These are phyloP conservation scores for Zaprionus ornatus DNA, from an alignment of 1,140 invertebrate genomes.

Conservation along the genomic window DNA sequence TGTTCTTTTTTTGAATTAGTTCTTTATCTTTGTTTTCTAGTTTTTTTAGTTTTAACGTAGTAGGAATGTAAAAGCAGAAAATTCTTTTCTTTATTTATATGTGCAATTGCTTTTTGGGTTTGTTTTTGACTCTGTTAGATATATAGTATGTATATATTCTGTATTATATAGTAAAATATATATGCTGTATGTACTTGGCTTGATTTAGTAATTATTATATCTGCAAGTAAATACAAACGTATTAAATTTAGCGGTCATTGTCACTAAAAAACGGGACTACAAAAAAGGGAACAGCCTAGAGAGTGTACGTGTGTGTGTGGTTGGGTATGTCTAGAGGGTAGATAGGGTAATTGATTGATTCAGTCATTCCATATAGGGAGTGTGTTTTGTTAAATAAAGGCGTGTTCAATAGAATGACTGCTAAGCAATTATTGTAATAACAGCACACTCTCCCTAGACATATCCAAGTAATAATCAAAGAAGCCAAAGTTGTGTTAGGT, in stretches of 20 bases:
- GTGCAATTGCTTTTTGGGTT: constrained; percentile 48
- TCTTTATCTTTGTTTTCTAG: constrained; percentile 28
- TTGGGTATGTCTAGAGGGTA: constrained; percentile 1
- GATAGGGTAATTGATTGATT: not conserved
- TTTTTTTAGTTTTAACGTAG: constrained; percentile 60
- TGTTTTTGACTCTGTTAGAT: constrained; percentile 39
- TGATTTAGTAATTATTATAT: constrained; percentile 83
- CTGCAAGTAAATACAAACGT: constrained; percentile 80
- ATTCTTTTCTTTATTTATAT: constrained; percentile 52
- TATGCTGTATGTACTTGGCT: constrained; percentile 71
- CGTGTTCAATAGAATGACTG: not conserved
- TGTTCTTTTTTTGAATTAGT: constrained; percentile 45
- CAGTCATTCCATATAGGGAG: not conserved
- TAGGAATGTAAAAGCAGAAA: constrained; percentile 76
- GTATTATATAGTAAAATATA: constrained; percentile 71
- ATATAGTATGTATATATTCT: constrained; percentile 50
- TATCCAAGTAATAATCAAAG: not conserved
- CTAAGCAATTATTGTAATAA: not conserved
- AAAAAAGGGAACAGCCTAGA: constrained; percentile 42
- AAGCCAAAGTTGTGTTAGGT: constrained; percentile 21
- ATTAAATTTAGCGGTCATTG: constrained; percentile 62
- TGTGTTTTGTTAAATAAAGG: not conserved
- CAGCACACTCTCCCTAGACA: not conserved
- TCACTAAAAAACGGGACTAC: constrained; percentile 19
- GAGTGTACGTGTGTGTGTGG: not conserved